Percentiles rank a stretch among this genome's conserved stretches.
Evolutionary conservation across 64 coral and sea anemone genomes (phyloP).

Genomic region (Acropora yongei): DNA sequence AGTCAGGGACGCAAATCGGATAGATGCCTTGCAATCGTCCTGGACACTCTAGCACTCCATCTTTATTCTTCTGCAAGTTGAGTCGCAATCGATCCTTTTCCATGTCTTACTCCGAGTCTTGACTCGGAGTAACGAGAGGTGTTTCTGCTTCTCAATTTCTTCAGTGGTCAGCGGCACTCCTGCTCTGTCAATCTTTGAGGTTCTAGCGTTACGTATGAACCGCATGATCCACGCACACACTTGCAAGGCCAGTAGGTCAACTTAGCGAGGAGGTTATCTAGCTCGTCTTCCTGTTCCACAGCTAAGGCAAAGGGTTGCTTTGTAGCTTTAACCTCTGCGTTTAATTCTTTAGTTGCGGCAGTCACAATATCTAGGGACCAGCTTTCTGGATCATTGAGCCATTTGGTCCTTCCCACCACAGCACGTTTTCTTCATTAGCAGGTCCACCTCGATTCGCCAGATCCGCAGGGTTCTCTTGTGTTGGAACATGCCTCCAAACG

Average conservation of each 20-base stretch:
- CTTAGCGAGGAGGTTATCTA: not conserved
- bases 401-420: slow-evolving; percentile 4
- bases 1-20: slow-evolving; percentile 51
- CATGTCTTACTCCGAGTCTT: slow-evolving; percentile 46
- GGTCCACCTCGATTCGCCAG: not conserved
- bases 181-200: not conserved
- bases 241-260: slow-evolving; percentile 35
- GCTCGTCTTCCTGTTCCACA: not conserved
- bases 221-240: slow-evolving; percentile 56
- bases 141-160: slow-evolving; percentile 42
- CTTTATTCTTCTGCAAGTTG: slow-evolving; percentile 39
- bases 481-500: not conserved
- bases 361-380: not conserved
- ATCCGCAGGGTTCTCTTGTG: not conserved
- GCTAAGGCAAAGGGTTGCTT: not conserved
- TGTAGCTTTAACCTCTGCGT: not conserved
- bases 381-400: not conserved
- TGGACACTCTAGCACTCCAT: slow-evolving; percentile 39
- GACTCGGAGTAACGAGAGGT: too few relatives aligned
- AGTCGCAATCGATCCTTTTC: slow-evolving; percentile 24
- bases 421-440: not conserved
- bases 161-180: slow-evolving; percentile 28
- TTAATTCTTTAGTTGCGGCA: not conserved
- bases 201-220: slow-evolving; percentile 44
- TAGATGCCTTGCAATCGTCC: too few relatives aligned